These are phyloP conservation scores for Tiliqua scincoides DNA, from an alignment of 2,113 vertebrate genomes.

Conservation along the genomic window DNA sequence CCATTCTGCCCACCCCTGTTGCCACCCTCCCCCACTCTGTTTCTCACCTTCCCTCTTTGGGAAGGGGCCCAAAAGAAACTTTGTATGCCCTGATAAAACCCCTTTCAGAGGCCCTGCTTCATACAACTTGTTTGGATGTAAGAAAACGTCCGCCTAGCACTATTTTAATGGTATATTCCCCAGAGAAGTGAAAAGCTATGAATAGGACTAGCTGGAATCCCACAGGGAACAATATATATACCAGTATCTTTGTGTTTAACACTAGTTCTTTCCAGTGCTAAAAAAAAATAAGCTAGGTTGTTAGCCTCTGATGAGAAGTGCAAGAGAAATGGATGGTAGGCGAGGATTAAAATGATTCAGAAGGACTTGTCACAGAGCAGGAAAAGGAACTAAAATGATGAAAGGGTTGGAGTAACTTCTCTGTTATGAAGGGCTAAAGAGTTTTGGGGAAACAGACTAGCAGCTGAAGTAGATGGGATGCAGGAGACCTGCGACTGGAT, in stretches of 20 bases:
- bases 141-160: neutral
- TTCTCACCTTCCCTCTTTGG: too few relatives aligned
- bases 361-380: neutral
- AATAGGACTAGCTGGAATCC: neutral
- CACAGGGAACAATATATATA: neutral
- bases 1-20: too few relatives aligned
- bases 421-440: neutral
- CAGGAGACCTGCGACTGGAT: too few relatives aligned
- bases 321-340: neutral
- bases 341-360: neutral
- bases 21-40: too few relatives aligned
- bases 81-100: too few relatives aligned
- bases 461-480: too few relatives aligned
- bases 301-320: neutral
- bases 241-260: neutral
- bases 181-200: neutral
- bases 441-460: neutral
- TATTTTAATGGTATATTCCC: neutral
- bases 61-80: too few relatives aligned
- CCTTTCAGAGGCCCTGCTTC: too few relatives aligned
- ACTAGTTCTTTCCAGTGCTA: neutral
- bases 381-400: neutral
- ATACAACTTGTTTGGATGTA: too few relatives aligned
- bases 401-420: neutral
- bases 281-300: neutral